Conservation (phyloP, 2,113 vertebrate species). For the Pandion haliaetus region DNA sequence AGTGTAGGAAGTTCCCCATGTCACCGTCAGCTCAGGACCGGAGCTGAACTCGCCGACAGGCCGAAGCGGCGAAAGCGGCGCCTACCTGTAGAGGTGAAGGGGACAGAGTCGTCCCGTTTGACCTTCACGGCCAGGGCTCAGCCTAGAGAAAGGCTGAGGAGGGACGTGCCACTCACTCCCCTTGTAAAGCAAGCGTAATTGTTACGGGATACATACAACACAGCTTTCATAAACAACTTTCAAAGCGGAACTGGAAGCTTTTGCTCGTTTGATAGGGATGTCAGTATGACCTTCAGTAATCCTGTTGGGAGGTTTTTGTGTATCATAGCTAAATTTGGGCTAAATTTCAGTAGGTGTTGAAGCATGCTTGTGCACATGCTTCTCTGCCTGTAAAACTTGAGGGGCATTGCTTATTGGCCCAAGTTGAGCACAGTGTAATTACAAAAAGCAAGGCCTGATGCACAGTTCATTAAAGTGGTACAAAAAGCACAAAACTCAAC, state of each 20-base stretch:
- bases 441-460: neutral
- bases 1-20: accelerated
- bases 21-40: accelerated
- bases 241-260: neutral
- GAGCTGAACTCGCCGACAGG: neutral
- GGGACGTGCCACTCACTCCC: accelerated
- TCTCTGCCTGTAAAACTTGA: too few species aligned
- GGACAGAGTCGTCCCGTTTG: neutral
- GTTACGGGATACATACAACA: too few species aligned
- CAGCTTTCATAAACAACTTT: neutral
- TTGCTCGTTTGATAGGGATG: neutral
- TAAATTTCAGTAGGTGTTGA: neutral
- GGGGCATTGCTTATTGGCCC: neutral
- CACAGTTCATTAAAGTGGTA: neutral
- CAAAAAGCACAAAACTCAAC: neutral
- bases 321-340: neutral
- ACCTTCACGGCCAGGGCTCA: neutral
- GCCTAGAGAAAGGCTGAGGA: neutral
- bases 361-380: accelerated
- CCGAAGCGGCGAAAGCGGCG: neutral
- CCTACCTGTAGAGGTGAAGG: neutral
- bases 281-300: neutral
- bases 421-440: accelerated
- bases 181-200: neutral
- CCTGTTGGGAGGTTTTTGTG: neutral